Evolutionary conservation across 2,797 vertebrate genomes (phyloP).

Genomic region (Chromis chromis): DNA sequence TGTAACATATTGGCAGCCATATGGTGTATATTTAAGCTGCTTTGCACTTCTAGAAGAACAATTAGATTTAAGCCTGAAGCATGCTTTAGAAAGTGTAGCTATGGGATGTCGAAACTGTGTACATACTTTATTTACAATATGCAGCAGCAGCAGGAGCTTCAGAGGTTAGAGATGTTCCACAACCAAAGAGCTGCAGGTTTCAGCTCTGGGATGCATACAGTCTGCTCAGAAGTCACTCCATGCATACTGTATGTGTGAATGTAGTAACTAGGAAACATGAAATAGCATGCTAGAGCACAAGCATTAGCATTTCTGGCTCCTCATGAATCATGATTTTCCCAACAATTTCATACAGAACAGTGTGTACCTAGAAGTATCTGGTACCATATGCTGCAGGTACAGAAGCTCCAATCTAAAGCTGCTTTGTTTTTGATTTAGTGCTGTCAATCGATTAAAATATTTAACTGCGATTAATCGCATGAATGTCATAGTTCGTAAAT

Average conservation of each 20-base stretch:
- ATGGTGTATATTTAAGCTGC: constrained; percentile 27
- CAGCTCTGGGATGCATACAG: background rate
- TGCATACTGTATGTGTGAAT: background rate
- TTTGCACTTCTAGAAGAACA: constrained; percentile 27
- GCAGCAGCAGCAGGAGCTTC: background rate
- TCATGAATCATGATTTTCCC: background rate
- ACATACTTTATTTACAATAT: constrained; percentile 19
- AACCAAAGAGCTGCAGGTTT: constrained; percentile 6
- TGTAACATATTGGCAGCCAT: constrained; percentile 37
- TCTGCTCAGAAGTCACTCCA: background rate
- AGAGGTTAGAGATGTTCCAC: background rate
- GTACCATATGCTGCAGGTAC: background rate
- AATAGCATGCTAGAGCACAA: background rate
- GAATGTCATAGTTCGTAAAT: no score
- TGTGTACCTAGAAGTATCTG: background rate
- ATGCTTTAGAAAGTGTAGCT: constrained; percentile 8
- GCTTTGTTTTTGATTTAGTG: no score
- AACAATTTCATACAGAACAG: background rate
- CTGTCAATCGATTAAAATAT: no score
- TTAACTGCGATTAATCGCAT: no score
- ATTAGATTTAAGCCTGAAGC: constrained; percentile 20
- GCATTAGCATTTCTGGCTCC: background rate
- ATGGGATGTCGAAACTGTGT: background rate
- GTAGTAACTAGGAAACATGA: constrained; percentile 3
- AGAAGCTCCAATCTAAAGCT: background rate